A percentile compares a stretch with the other conserved stretches of the same genome.
phyloP scores from a whole-genome alignment of 2,113 vertebrate species.

The Dipodomys ordii region DNA sequence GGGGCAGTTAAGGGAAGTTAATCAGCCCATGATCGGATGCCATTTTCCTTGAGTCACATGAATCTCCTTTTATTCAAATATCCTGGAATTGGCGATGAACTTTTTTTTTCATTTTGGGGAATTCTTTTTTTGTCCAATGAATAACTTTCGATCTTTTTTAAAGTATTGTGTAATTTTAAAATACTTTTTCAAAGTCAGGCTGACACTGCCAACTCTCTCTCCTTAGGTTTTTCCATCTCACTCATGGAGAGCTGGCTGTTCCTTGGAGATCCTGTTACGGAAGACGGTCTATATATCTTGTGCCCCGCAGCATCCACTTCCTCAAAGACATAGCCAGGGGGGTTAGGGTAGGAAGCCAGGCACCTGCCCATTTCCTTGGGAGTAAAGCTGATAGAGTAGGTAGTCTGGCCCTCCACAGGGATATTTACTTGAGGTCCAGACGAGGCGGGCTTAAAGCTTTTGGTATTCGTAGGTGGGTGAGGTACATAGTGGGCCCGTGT shows the following conservation, averaged over 20 bases:
- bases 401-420: conserved; percentile 72
- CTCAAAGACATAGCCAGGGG: conserved; percentile 75
- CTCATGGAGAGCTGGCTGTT: conserved; percentile 10
- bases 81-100: conserved; percentile 36
- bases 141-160: conserved; percentile 52
- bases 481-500: conserved; percentile 77
- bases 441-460: conserved; percentile 77
- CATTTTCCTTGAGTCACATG: conserved; percentile 63
- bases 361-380: conserved; percentile 71
- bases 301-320: conserved; percentile 75
- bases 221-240: neutral
- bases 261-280: neutral
- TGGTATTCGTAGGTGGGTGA: conserved; percentile 47
- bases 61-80: conserved; percentile 73
- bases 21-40: neutral
- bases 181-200: conserved; percentile 58
- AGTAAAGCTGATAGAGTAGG: conserved; percentile 76
- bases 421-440: neutral
- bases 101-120: conserved; percentile 59
- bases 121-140: conserved; percentile 57
- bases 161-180: conserved; percentile 66
- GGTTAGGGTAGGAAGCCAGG: conserved; percentile 77
- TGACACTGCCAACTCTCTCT: conserved; percentile 68
- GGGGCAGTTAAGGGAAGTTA: neutral
- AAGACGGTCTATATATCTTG: conserved; percentile 72